Conservation (phyloP, 2,797 vertebrate species). For the Passerculus sandwichensis region DNA sequence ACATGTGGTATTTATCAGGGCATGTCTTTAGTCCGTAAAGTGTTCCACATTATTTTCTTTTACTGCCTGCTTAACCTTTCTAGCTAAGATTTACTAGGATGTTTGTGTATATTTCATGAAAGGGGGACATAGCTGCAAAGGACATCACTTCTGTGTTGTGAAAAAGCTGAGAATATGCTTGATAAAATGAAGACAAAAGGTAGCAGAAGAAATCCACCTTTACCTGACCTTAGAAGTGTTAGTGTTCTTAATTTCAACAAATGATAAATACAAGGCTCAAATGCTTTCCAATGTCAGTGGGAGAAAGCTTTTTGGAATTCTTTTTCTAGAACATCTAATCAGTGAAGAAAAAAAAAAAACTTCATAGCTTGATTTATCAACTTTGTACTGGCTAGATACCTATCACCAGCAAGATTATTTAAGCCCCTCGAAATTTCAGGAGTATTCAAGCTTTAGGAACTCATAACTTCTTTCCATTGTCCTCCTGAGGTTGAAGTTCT, state of each 20-base stretch:
- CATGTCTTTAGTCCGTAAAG: accelerated
- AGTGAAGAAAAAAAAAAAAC: background rate
- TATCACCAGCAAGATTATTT: background rate
- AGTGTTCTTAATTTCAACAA: background rate
- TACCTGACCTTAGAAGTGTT: background rate
- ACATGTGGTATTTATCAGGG: background rate
- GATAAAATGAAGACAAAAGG: background rate
- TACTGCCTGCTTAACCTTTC: background rate
- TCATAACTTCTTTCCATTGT: background rate
- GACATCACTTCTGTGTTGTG: background rate
- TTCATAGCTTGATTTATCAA: background rate
- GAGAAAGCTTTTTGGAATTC: background rate
- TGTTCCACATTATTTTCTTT: background rate
- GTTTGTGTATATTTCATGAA: background rate
- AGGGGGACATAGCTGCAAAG: background rate
- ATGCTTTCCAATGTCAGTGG: background rate
- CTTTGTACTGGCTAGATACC: background rate
- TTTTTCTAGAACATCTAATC: background rate
- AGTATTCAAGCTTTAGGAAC: background rate
- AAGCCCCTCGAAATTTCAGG: background rate
- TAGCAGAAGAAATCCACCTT: background rate
- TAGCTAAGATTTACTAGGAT: background rate
- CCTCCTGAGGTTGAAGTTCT: background rate
- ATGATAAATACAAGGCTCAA: background rate
- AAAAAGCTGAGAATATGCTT: background rate